Base-by-base conservation (phyloP, 2,113 vertebrate genomes). In the Terrapene triunguis region DNA sequence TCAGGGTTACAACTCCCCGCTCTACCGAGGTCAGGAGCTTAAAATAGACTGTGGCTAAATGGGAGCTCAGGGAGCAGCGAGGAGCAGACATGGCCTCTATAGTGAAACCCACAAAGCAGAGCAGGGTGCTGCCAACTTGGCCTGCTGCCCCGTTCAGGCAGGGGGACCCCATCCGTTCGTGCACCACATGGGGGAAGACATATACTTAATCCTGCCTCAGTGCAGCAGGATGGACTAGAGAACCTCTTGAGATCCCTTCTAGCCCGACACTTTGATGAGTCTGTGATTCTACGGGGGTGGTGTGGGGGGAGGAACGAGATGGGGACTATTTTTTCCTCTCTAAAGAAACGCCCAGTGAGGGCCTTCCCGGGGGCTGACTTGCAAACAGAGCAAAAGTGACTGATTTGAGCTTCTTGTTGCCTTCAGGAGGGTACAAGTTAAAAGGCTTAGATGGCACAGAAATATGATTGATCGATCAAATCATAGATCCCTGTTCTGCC, bases 21-120 rank as follows among this genome's bases (percentile, higher is more conserved):
- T 74, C 42, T n/a, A 76, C 87, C 0, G 0, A 87, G 88, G 69
- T 35, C 89, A 78, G 85, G 1, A 1, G 93, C 96, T 97, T 93
- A 97, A 98, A 97, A 98, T 98, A 98, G 91, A 82, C 92, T 44
- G 42, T 93, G 57, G 95, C 90, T 90, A n/a, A 90, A 51, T 79
- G 1, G 0, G 79, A 38, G 82, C 95, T 47, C 80, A 1, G 48
- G 87, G 21, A 2, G 69, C 25, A 6, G 57, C 57, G 27, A 8
- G 65, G 0, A 10, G 54, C 35, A 89, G 90, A 22, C 74, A 78
- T 44, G 42, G 82, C 48, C 25, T 51, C 53, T 0, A 21, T 6
- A 57, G n/a, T 24, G 78, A 92, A 82, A 21, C 32, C 57, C 57
- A 27, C 12, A 22, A 16, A 17, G 57, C 57, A 29, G 10, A 59